phyloP scores from a whole-genome alignment of 2,888 invertebrate genomes.

The Rotaria macrura region DNA sequence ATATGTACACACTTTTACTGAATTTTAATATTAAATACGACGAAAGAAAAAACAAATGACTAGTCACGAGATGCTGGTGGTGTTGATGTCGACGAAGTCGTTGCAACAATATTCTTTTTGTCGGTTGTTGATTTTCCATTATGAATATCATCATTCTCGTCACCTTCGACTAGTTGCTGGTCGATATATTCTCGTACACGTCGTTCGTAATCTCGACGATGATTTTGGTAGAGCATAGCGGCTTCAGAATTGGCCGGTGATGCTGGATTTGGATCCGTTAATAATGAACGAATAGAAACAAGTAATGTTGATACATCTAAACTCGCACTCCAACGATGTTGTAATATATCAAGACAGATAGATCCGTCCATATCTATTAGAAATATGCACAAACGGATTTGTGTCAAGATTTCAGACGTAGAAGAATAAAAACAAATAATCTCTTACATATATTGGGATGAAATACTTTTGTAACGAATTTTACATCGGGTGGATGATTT shows the following conservation, averaged over 20 bases:
- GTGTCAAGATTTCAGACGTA: neutral
- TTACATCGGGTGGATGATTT: neutral
- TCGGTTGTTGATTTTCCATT: neutral
- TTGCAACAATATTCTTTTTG: neutral
- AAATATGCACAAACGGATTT: conserved; percentile 57
- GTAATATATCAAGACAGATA: conserved; percentile 95
- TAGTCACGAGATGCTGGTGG: neutral
- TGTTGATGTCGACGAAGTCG: neutral
- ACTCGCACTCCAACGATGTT: conserved; percentile 99
- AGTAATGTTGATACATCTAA: conserved; percentile 99
- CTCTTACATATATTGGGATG: conserved; percentile 13
- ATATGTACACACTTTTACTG: neutral
- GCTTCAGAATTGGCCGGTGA: conserved; percentile 98
- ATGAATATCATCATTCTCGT: neutral
- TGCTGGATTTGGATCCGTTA: conserved; percentile 99
- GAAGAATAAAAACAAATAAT: neutral
- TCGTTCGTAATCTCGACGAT: conserved; percentile 95
- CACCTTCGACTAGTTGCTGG: conserved; percentile 67
- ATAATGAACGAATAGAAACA: conserved; percentile 96
- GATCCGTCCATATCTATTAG: conserved; percentile 91
- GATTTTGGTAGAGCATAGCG: conserved; percentile 97
- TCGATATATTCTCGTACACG: conserved; percentile 97
- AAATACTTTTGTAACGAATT: conserved; percentile 5
- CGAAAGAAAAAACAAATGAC: neutral
- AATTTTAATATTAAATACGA: neutral